Base-by-base conservation (phyloP, 2,113 vertebrate species). In the Ia io region DNA sequence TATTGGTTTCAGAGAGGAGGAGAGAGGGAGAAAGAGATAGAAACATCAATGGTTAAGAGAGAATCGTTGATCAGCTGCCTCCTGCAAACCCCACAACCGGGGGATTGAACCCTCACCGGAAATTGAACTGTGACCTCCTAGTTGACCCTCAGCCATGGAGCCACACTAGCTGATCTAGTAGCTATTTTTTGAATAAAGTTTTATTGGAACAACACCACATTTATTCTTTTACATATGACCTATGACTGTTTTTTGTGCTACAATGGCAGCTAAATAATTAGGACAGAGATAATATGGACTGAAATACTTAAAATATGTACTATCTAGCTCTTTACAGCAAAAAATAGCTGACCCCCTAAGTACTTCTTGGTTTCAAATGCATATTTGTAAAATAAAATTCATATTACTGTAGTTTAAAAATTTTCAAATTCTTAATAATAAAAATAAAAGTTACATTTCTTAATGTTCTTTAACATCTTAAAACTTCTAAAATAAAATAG, bases 401-500 rank as follows among this genome's bases (percentile, higher is more conserved):
- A 25, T 49, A 59, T 76, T 69, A 40, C 9, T 74, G 0, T 20
- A 49, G 30, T 65, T 69, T 42, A 51, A 35, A 63, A 86, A 91
- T 5, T 0, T 69, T 90, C 40, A 78, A 73, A 74, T 78, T 84
- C 32, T 79, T 74, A 90, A 70, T 32, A 90, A 61, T 47, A 56
- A 94, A 63, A 63, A 84, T 30, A 86, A 51, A 86, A 88, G 3
- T 74, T 80, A 20, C 9, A 88, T 80, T 74, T 94, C 35, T 73
- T 25, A 56, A 89, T 87, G 51, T 85, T 78, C 6, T 59, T n/a
- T 82, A 56, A 87, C 28, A 90, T 67, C 42, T 78, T 77, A 63
- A 90, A 67, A 30, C 14, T 82, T 87, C 22, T 56, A 82, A 95
- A 92, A 71, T 92, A 71, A 89, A 87, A 88, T 32, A 32, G 13